phyloP scores from a whole-genome alignment of 1,140 invertebrate species.

The Trachelipus rathkii region DNA sequence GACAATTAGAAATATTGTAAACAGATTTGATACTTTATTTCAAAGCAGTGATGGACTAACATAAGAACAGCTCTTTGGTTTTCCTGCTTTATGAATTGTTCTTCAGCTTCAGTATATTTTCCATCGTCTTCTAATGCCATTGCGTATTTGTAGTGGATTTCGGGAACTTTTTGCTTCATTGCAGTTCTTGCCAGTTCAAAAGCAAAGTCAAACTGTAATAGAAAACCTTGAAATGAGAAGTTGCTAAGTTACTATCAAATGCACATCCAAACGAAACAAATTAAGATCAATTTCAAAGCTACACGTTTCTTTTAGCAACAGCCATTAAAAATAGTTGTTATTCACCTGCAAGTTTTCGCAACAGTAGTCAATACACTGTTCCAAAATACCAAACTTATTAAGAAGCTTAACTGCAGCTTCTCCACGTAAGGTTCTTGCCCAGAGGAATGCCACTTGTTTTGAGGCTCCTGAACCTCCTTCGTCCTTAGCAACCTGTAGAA shows the following conservation, averaged over 20 bases:
- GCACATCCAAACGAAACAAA: neutral
- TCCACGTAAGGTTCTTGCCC: slow-evolving; percentile 84
- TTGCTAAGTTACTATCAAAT: neutral
- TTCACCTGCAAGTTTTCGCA: slow-evolving; percentile 63
- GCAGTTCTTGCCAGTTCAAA: slow-evolving; percentile 68
- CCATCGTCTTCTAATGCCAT: slow-evolving; percentile 84
- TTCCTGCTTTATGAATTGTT: slow-evolving; percentile 81
- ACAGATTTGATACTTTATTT: neutral
- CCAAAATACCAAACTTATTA: slow-evolving; percentile 74
- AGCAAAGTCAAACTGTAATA: slow-evolving; percentile 80
- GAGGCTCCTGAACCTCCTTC: slow-evolving; percentile 72
- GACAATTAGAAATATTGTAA: too few species aligned
- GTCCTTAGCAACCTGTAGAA: slow-evolving; percentile 68
- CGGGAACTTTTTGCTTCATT: slow-evolving; percentile 60
- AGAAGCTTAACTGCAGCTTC: slow-evolving; percentile 87
- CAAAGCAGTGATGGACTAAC: slow-evolving; percentile 56
- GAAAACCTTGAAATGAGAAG: neutral
- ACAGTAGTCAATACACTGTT: slow-evolving; percentile 82
- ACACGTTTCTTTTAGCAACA: neutral
- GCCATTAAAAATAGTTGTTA: neutral
- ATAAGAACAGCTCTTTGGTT: slow-evolving; percentile 87
- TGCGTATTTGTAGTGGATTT: slow-evolving; percentile 82
- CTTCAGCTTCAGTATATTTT: slow-evolving; percentile 81
- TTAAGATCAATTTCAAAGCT: neutral
- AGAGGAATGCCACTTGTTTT: slow-evolving; percentile 85